Evolutionary conservation across 1,140 invertebrate species (phyloP), one percentile per base, ranked within the genome.

Genomic region (Rhysida immarginata): DNA sequence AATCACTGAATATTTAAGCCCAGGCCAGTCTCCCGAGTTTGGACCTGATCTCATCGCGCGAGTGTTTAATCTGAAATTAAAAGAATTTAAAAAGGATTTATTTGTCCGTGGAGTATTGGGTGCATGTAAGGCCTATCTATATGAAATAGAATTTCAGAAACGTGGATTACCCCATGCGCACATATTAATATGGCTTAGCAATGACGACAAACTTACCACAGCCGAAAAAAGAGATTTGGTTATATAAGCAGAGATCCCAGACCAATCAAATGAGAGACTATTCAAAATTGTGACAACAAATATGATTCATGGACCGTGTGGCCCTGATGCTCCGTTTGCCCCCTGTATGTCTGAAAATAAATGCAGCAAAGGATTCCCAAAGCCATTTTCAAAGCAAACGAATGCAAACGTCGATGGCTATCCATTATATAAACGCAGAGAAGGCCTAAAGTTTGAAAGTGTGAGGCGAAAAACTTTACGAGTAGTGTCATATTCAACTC

Each of bases 141-240:
- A 70, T 55, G 59, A 64, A 20, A 55, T 77, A 35, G 75, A 79
- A 63, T 78, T 69, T 66, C 73, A 77, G 62, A 77, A 77, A 61
- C n/a, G n/a, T n/a, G n/a, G n/a, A n/a, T n/a, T n/a, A n/a, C n/a
- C n/a, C n/a, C n/a, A n/a, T n/a, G n/a, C 64, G 2, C 75, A 76
- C 60, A 71, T 77, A 53, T 59, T 77, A 21, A 44, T 76, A 21
- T 74, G 66, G 67, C 55, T 52, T 2, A 23, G 43, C 51, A 25
- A 58, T 20, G n/a, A 26, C 3, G 35, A 26, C 24, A 56, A 26
- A 43, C 53, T 54, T 8, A 8, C 8, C 3, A 21, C 8, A 11
- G 27, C 27, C 21, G 24, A 64, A 70, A 53, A 58, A 57, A 74
- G 75, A 53, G 74, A 78, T 65, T 54, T 66, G 26, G 60, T 75